Percentiles rank a stretch among this genome's conserved stretches.
Conservation (phyloP, 2,888 invertebrate genomes). For the Dicyrtomina minuta region DNA sequence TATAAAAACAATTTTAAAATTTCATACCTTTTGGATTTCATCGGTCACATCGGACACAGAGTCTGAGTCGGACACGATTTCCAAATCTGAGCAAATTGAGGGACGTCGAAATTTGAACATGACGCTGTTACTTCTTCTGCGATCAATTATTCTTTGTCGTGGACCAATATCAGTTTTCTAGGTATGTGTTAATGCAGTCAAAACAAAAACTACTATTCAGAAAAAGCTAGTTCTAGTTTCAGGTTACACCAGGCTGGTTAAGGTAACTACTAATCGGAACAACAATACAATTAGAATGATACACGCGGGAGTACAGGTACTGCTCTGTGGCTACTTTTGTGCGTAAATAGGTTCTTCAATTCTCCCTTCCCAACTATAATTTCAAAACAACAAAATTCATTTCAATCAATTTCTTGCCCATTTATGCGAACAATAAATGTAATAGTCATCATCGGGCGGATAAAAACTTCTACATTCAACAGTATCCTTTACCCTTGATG, state of each 20-base stretch:
- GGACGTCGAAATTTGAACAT: constrained; percentile 32
- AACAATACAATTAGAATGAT: constrained; percentile 22
- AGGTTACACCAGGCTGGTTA: too few relatives aligned
- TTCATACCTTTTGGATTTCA: constrained; percentile 26
- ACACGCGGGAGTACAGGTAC: constrained; percentile 33
- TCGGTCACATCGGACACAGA: constrained; percentile 19
- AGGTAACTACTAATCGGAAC: not conserved
- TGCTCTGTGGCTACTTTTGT: constrained; percentile 30
- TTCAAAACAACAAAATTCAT: constrained; percentile 4
- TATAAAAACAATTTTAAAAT: too few relatives aligned
- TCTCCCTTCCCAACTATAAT: constrained; percentile 17
- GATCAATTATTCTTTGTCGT: not conserved
- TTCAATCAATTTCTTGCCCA: too few relatives aligned
- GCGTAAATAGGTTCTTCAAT: constrained; percentile 9
- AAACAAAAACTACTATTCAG: not conserved
- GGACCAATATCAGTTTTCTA: not conserved
- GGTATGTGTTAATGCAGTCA: not conserved
- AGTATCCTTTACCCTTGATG: too few relatives aligned
- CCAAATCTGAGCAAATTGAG: constrained; percentile 21
- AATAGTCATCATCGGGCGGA: too few relatives aligned
- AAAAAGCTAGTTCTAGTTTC: not conserved
- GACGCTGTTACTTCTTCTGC: not conserved
- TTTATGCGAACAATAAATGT: too few relatives aligned
- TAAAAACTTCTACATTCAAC: too few relatives aligned
- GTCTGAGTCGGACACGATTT: constrained; percentile 21